Evolutionary conservation across 2,888 invertebrate species (phyloP).

Genomic region (Epinotia bilunana): DNA sequence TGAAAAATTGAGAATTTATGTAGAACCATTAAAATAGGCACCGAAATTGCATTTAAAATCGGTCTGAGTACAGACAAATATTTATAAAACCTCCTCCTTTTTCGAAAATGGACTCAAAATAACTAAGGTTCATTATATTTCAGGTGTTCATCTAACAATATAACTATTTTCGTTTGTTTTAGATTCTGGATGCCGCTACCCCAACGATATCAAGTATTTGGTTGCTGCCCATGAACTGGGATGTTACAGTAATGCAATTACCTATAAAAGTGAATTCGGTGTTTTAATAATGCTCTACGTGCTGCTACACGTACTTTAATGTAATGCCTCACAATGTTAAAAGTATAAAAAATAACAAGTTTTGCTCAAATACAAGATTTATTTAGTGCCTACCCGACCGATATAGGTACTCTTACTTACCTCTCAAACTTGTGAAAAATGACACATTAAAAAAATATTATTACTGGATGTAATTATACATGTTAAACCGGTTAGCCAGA

Average conservation of each 20-base stretch:
- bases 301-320: conserved; percentile 2
- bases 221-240: conserved; percentile 48
- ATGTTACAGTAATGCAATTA: conserved; percentile 42
- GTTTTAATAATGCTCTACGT: conserved; percentile 10
- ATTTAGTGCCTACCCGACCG: too few relatives aligned
- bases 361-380: not conserved
- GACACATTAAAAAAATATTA: too few relatives aligned
- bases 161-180: conserved; percentile 36
- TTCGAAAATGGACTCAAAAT: too few relatives aligned
- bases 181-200: conserved; percentile 48
- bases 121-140: too few relatives aligned
- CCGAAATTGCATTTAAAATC: too few relatives aligned
- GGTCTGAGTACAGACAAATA: too few relatives aligned
- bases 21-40: too few relatives aligned
- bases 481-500: not conserved
- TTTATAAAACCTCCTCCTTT: too few relatives aligned
- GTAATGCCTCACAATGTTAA: not conserved
- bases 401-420: too few relatives aligned
- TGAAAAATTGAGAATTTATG: too few relatives aligned
- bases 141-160: not conserved
- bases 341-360: not conserved
- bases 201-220: conserved; percentile 48
- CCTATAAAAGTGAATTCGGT: not conserved
- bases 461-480: too few relatives aligned
- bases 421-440: too few relatives aligned